Evolutionary conservation across 2,797 vertebrate genomes (phyloP).

Genomic region (Microchirus variegatus): DNA sequence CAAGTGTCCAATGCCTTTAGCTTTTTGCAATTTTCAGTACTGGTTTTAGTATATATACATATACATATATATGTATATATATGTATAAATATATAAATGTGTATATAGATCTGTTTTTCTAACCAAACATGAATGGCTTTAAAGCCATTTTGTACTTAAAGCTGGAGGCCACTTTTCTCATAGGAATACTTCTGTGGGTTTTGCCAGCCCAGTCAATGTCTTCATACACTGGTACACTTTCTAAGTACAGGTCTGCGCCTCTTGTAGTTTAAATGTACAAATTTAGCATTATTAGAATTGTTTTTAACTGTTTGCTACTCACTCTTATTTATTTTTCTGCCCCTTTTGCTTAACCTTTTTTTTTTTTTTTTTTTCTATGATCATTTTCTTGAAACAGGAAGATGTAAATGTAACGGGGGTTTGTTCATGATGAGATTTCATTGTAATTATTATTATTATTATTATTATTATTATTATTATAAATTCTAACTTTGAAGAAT

Average conservation of each 20-base stretch:
- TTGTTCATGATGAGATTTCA: conserved; percentile 76
- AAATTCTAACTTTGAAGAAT: conserved; percentile 80
- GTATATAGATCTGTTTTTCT: conserved; percentile 72
- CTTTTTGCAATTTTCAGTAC: conserved; percentile 78
- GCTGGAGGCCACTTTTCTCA: conserved; percentile 78
- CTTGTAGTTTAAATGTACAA: conserved; percentile 66
- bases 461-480: conserved; percentile 61
- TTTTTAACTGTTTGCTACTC: conserved; percentile 74
- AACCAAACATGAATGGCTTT: conserved; percentile 71
- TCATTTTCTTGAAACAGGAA: conserved; percentile 68
- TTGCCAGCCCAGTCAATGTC: conserved; percentile 70
- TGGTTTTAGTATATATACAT: conserved; percentile 54
- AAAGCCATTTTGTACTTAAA: conserved; percentile 77
- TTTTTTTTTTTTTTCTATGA: conserved; percentile 38
- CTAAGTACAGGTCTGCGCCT: conserved; percentile 72
- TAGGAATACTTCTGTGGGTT: conserved; percentile 66
- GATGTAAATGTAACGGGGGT: conserved; percentile 70
- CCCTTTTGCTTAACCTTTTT: conserved; percentile 60
- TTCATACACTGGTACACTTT: conserved; percentile 83
- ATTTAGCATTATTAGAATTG: conserved; percentile 65
- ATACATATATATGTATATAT: conserved; percentile 6
- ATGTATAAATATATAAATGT: conserved; percentile 16
- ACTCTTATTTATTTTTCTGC: conserved; percentile 76
- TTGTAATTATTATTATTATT: conserved; percentile 77
- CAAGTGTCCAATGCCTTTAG: conserved; percentile 78